These are phyloP conservation scores for Chloebia gouldiae DNA, from an alignment of 2,113 vertebrate species.

Conservation along the genomic window DNA sequence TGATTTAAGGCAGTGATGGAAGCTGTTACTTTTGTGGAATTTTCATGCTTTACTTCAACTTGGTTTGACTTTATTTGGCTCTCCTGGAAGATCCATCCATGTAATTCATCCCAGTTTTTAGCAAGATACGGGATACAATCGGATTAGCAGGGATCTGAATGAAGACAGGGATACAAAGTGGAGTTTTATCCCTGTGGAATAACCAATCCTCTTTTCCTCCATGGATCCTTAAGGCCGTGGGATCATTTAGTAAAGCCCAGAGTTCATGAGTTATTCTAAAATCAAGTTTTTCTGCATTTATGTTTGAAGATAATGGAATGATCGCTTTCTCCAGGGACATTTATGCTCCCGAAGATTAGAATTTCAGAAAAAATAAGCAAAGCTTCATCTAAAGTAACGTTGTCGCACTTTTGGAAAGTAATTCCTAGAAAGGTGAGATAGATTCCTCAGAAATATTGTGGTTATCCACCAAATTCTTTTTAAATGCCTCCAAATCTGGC, in stretches of 20 bases:
- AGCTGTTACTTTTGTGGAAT: neutral
- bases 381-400: rapidly evolving
- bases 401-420: neutral
- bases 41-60: neutral
- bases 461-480: neutral
- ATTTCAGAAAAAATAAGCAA: neutral
- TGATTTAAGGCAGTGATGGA: neutral
- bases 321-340: neutral
- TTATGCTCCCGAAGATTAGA: neutral
- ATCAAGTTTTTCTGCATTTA: neutral
- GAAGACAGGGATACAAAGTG: neutral
- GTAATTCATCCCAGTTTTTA: neutral
- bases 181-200: neutral
- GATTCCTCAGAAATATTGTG: neutral
- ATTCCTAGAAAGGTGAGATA: neutral
- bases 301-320: neutral
- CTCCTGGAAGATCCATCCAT: neutral
- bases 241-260: neutral
- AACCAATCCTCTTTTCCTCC: neutral
- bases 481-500: neutral
- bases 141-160: neutral
- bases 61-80: neutral
- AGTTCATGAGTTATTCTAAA: neutral
- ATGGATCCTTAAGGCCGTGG: neutral
- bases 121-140: neutral